These are phyloP conservation scores for Sebastes kiyomatsui DNA, from an alignment of 2,797 vertebrate species.

Conservation along the genomic window DNA sequence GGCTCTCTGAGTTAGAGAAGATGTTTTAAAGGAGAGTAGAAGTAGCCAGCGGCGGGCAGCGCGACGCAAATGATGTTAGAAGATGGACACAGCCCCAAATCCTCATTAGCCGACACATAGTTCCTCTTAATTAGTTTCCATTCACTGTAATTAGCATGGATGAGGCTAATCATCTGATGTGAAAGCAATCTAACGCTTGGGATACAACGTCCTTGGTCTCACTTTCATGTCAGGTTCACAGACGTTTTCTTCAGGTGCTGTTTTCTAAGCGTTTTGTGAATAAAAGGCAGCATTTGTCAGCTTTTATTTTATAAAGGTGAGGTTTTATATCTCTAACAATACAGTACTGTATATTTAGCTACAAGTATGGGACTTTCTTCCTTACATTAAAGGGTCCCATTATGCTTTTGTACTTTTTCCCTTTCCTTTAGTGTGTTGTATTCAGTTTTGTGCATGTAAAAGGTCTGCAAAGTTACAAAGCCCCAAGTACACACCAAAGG, in stretches of 20 bases:
- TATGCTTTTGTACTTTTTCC: too few relatives aligned
- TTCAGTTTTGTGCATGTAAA: too few relatives aligned
- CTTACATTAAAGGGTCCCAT: neutral
- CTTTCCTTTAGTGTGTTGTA: too few relatives aligned
- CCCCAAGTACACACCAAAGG: too few relatives aligned
- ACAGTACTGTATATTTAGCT: neutral
- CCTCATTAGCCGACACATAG: constrained; percentile 96
- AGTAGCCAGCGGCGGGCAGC: constrained; percentile 53
- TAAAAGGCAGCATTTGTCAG: constrained; percentile 58
- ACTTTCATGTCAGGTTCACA: constrained; percentile 87
- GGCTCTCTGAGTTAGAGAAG: constrained; percentile 29
- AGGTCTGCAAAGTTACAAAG: too few relatives aligned
- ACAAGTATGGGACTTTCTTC: neutral
- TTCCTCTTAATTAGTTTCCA: constrained; percentile 99
- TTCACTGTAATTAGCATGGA: constrained; percentile 96
- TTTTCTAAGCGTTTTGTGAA: constrained; percentile 33
- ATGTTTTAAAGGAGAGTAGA: constrained; percentile 42
- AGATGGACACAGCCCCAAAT: constrained; percentile 91
- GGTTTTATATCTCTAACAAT: neutral
- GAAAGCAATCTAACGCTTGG: constrained; percentile 96
- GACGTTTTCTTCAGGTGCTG: constrained; percentile 72
- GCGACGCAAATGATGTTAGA: constrained; percentile 85
- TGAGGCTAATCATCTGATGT: constrained; percentile 97
- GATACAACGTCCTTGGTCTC: constrained; percentile 94
- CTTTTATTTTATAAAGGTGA: constrained; percentile 14